Conservation (phyloP, 2,113 vertebrate genomes). For the Campylomormyrus numenius region DNA sequence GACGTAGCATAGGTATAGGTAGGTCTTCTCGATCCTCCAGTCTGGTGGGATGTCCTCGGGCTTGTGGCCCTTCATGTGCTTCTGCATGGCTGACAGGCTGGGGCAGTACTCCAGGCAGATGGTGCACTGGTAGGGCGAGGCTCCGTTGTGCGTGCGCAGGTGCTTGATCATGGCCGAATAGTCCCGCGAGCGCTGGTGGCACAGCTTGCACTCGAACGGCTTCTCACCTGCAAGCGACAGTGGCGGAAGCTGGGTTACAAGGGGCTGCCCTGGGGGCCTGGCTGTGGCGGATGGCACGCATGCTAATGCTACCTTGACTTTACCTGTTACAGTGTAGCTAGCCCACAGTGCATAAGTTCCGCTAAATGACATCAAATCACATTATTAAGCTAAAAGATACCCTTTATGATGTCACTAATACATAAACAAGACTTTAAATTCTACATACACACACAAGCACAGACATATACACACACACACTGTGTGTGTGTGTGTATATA, state of each 20-base stretch:
- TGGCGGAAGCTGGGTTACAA: background rate
- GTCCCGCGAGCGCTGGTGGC: constrained; percentile 97
- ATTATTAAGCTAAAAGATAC: background rate
- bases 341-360: background rate
- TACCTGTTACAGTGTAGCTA: background rate
- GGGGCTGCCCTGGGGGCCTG: background rate
- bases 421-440: background rate
- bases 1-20: constrained; percentile 97
- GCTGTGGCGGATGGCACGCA: background rate
- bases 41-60: constrained; percentile 93
- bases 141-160: constrained; percentile 96
- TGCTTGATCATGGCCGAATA: constrained; percentile 99
- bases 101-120: constrained; percentile 98
- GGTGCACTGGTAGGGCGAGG: constrained; percentile 97
- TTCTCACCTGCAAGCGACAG: constrained; percentile 75
- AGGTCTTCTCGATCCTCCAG: constrained; percentile 99
- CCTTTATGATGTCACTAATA: background rate
- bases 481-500: too few relatives aligned
- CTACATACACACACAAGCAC: background rate
- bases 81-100: constrained; percentile 98
- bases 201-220: constrained; percentile 97
- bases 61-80: constrained; percentile 98
- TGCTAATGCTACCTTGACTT: background rate
- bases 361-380: background rate
- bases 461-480: too few relatives aligned